These are phyloP conservation scores for Cyanocitta stelleri DNA, from an alignment of 2,113 vertebrate species.

Conservation along the genomic window DNA sequence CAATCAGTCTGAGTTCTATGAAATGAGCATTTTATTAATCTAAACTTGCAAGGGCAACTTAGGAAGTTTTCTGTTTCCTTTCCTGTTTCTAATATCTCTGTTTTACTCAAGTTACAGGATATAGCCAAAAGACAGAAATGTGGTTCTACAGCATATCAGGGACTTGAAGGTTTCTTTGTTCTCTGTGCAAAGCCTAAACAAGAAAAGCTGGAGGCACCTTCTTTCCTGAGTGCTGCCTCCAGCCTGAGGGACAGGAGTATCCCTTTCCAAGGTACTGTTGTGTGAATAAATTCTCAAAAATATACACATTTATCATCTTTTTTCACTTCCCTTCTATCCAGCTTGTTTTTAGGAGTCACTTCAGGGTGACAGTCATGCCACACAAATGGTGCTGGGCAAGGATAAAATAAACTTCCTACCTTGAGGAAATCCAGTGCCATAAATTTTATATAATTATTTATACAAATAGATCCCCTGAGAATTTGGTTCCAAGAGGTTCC, in stretches of 20 bases:
- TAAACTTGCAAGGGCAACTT: neutral
- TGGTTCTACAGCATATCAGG: conserved; percentile 34
- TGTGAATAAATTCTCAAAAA: neutral
- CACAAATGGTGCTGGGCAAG: neutral
- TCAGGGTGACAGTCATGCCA: neutral
- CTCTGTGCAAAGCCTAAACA: neutral
- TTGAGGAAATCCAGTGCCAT: neutral
- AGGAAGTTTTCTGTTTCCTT: neutral
- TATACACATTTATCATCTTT: neutral
- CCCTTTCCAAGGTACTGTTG: conserved; percentile 56
- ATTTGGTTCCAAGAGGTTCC: neutral
- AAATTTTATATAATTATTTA: neutral
- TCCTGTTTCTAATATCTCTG: neutral
- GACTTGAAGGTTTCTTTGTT: conserved; percentile 68
- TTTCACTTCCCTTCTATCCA: neutral
- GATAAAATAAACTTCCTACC: neutral
- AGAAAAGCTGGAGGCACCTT: neutral
- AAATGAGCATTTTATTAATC: neutral
- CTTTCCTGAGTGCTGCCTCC: neutral
- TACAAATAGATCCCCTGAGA: neutral
- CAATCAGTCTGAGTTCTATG: neutral
- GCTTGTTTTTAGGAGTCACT: neutral
- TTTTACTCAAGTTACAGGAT: conserved; percentile 57
- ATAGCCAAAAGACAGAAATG: conserved; percentile 55
- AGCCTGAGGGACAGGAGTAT: neutral